Conservation (phyloP, 2,888 invertebrate species). For the Drosophila suboccidentalis region DNA sequence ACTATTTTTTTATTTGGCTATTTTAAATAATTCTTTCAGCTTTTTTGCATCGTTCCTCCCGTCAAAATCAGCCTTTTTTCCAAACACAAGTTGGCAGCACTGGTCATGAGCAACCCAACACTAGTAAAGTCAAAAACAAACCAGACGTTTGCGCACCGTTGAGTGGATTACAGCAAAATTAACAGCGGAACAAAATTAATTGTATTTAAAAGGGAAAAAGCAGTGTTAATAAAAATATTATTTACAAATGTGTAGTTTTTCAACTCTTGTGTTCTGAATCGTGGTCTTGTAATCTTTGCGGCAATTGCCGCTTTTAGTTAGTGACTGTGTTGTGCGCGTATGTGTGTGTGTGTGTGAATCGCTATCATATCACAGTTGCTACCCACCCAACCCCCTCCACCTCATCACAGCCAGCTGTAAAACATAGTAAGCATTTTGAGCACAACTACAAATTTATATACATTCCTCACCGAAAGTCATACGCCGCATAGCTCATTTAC, state of each 20-base stretch:
- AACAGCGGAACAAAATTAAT: background rate
- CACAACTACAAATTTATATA: constrained; percentile 5
- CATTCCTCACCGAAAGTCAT: background rate
- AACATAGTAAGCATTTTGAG: constrained; percentile 35
- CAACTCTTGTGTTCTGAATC: constrained; percentile 12
- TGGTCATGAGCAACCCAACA: too few species aligned
- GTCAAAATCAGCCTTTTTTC: too few species aligned
- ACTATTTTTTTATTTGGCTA: too few species aligned
- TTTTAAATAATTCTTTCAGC: too few species aligned
- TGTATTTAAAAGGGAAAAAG: background rate
- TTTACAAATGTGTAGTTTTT: constrained; percentile 11
- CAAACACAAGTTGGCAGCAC: too few species aligned
- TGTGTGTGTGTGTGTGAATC: constrained; percentile 5
- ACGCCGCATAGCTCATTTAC: background rate
- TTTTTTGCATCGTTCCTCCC: too few species aligned
- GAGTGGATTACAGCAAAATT: background rate
- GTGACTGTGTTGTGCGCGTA: background rate
- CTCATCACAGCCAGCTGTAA: constrained; percentile 8
- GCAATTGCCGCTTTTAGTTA: constrained; percentile 30
- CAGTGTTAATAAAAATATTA: constrained; percentile 20
- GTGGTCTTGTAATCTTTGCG: constrained; percentile 11
- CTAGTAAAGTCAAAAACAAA: constrained; percentile 24
- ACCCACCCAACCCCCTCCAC: constrained; percentile 3
- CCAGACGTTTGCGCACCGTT: constrained; percentile 31
- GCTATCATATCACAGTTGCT: constrained; percentile 17